phyloP scores from a whole-genome alignment of 2,888 invertebrate genomes.

The Trissolcus japonicus region DNA sequence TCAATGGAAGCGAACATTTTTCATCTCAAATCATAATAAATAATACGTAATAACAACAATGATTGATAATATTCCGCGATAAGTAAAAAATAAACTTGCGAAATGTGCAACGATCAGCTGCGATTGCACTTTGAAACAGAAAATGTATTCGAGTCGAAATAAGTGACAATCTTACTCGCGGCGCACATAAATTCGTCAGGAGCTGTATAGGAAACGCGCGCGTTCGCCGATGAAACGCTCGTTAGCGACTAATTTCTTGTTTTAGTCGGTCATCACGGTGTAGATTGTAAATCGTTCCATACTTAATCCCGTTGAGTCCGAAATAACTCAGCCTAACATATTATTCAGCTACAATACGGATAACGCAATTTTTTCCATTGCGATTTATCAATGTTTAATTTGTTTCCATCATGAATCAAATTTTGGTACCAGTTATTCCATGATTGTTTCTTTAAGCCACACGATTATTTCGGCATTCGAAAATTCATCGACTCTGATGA shows the following conservation, averaged over 20 bases:
- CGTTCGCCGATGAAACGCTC: constrained; percentile 13
- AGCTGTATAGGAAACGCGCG: neutral
- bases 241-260: constrained; percentile 21
- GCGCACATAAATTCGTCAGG: neutral
- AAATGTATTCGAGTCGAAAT: neutral
- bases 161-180: neutral
- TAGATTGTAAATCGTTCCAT: constrained; percentile 17
- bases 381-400: neutral
- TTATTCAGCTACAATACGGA: constrained; percentile 9
- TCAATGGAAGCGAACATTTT: too few species aligned
- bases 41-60: neutral
- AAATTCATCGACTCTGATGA: too few species aligned
- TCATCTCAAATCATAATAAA: too few species aligned
- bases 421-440: neutral
- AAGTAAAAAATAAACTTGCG: neutral
- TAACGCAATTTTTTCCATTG: neutral
- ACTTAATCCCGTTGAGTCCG: constrained; percentile 11
- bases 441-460: neutral
- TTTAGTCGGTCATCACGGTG: constrained; percentile 3
- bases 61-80: too few species aligned
- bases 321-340: constrained; percentile 10
- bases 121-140: neutral
- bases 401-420: neutral
- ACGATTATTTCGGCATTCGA: too few species aligned
- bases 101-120: neutral